phyloP scores from a whole-genome alignment of 2,797 vertebrate genomes.

The Corythornis leucogaster region DNA sequence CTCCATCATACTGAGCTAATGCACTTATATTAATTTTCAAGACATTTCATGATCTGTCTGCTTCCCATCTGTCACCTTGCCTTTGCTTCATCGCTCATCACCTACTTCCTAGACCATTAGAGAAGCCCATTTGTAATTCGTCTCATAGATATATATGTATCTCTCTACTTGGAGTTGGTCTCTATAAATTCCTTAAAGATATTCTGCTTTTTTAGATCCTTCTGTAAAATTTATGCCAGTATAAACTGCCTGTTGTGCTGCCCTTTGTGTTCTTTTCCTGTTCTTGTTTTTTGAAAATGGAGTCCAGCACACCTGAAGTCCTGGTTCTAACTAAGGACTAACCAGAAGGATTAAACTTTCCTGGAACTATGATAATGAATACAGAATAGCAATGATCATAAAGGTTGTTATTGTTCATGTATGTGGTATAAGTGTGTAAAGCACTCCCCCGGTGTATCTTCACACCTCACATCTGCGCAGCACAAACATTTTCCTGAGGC shows the following conservation, averaged over 20 bases:
- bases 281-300: not conserved
- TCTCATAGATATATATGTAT: not conserved
- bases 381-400: too few relatives aligned
- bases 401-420: not conserved
- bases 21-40: not conserved
- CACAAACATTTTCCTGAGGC: not conserved
- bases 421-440: rapidly evolving
- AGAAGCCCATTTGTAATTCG: not conserved
- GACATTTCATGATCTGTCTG: not conserved
- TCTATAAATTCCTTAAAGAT: not conserved
- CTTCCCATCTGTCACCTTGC: not conserved
- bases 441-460: not conserved
- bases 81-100: not conserved
- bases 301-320: not conserved
- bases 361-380: not conserved
- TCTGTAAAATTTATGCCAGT: not conserved
- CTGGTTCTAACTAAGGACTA: not conserved
- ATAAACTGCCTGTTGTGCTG: not conserved
- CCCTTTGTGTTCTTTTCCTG: not conserved
- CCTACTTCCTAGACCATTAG: not conserved
- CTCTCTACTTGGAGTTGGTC: not conserved
- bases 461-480: not conserved
- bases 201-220: not conserved
- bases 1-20: not conserved
- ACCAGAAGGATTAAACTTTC: not conserved